Evolutionary conservation across 2,797 vertebrate genomes (phyloP).

Genomic region (Enteromius treurensis): DNA sequence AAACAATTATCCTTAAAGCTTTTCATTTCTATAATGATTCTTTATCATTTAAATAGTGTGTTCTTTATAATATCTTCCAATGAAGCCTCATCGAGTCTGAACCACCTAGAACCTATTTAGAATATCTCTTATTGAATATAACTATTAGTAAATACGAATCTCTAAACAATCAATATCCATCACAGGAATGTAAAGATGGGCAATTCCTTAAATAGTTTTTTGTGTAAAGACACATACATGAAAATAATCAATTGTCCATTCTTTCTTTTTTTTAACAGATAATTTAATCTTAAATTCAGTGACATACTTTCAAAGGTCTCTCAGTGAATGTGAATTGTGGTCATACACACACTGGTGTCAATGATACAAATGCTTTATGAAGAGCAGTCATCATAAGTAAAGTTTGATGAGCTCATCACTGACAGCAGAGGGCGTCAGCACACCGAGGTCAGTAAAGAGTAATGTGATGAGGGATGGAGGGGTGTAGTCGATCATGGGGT

Average conservation of each 20-base stretch:
- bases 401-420: constrained; percentile 98
- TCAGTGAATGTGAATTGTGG: constrained; percentile 11
- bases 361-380: constrained; percentile 20
- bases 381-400: constrained; percentile 81
- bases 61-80: background rate
- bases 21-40: no score
- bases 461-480: constrained; percentile 93
- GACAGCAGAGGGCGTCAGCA: constrained; percentile 94
- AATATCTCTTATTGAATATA: background rate
- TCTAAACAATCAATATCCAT: background rate
- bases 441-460: constrained; percentile 95
- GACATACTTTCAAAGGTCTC: background rate
- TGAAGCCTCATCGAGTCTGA: background rate
- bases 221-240: background rate
- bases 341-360: background rate
- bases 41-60: background rate
- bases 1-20: no score
- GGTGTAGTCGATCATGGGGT: constrained; percentile 95
- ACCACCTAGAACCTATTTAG: background rate
- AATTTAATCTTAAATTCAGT: constrained; percentile 11
- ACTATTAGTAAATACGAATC: background rate
- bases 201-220: background rate
- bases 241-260: background rate
- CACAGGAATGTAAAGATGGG: background rate
- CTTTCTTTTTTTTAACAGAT: background rate